These are phyloP conservation scores for Esox niger DNA, from an alignment of 2,113 vertebrate species.

Conservation along the genomic window DNA sequence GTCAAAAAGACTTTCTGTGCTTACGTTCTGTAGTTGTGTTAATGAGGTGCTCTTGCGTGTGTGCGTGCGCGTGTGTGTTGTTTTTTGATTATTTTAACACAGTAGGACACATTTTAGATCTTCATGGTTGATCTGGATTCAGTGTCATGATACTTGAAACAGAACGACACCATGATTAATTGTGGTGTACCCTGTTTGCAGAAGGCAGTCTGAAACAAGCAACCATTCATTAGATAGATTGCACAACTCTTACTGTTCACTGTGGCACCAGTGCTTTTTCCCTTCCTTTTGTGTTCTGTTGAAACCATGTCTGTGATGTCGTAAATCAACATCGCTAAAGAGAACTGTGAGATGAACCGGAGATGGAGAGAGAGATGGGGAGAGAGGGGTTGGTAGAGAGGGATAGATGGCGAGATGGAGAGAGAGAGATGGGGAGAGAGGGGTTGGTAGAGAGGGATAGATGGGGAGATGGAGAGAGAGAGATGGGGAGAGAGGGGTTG, in stretches of 20 bases:
- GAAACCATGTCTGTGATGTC: constrained; percentile 30
- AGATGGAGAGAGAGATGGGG: no score
- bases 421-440: no score
- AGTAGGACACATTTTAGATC: constrained; percentile 5
- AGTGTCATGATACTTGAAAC: constrained; percentile 6
- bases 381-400: no score
- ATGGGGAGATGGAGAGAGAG: no score
- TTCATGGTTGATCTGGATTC: constrained; percentile 15
- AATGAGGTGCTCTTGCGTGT: neutral
- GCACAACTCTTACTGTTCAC: constrained; percentile 32
- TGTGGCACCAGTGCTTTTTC: constrained; percentile 21
- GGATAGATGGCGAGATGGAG: no score
- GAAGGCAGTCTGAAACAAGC: constrained; percentile 38
- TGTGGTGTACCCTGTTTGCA: constrained; percentile 34
- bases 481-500: no score
- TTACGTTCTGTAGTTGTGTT: no score
- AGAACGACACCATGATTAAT: constrained; percentile 44
- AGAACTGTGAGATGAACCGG: constrained; percentile 31
- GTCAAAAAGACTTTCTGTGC: no score
- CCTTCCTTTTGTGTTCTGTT: constrained; percentile 25
- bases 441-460: no score
- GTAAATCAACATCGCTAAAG: constrained; percentile 23
- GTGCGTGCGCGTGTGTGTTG: neutral
- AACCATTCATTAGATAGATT: constrained; percentile 53
- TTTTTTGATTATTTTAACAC: neutral